These are phyloP conservation scores for Rhynchonycteris naso DNA, from an alignment of 2,797 vertebrate genomes.

Conservation along the genomic window DNA sequence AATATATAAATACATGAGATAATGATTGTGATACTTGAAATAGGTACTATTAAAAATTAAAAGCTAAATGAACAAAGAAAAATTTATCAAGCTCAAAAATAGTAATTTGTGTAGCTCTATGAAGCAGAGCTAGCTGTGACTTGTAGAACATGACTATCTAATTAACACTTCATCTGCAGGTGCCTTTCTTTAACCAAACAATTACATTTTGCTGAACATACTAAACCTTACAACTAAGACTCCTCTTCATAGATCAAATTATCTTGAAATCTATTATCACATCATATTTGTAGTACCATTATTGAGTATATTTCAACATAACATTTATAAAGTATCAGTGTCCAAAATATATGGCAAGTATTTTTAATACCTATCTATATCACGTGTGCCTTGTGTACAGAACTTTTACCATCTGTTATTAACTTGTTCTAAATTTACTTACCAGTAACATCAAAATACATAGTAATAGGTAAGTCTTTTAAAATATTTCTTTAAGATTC, in stretches of 20 bases:
- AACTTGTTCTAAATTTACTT: slow-evolving; percentile 28
- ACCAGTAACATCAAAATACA: neutral
- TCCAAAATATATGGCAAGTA: slow-evolving; percentile 5
- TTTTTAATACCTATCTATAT: neutral
- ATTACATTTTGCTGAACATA: slow-evolving; percentile 75
- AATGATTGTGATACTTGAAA: slow-evolving; percentile 23
- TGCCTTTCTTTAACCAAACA: slow-evolving; percentile 74
- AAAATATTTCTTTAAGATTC: neutral
- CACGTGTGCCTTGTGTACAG: neutral
- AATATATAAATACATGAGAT: slow-evolving; percentile 30
- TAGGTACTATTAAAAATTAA: slow-evolving; percentile 17
- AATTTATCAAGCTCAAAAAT: slow-evolving; percentile 69
- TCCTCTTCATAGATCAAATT: neutral
- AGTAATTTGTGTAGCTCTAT: slow-evolving; percentile 71
- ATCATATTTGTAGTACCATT: neutral
- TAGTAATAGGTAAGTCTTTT: neutral
- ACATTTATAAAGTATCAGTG: neutral
- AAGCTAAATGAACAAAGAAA: slow-evolving; percentile 59
- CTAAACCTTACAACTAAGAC: slow-evolving; percentile 58
- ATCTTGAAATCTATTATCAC: neutral
- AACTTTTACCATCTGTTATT: neutral
- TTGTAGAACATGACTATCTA: slow-evolving; percentile 72
- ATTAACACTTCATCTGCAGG: slow-evolving; percentile 74
- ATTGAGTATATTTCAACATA: slow-evolving; percentile 25
- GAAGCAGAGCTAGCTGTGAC: slow-evolving; percentile 65